Evolutionary conservation across 2,888 invertebrate genomes (phyloP), one percentile per base, ranked within the genome.

Genomic region (Acronicta alni): DNA sequence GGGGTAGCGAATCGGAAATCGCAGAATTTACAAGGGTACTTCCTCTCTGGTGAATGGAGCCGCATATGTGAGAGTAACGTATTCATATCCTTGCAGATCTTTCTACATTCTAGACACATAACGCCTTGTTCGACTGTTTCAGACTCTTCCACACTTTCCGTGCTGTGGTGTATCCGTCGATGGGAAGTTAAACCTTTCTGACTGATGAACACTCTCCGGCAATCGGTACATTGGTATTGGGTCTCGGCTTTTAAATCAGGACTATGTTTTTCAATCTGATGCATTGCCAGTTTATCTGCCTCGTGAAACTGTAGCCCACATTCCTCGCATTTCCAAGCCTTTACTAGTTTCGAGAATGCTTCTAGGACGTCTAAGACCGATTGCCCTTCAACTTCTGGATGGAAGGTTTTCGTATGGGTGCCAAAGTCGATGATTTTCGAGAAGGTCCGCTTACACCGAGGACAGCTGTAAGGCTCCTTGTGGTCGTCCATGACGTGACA

Each of bases 281-380:
- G 93, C 61, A 89, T 67, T 0, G 93, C 93, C 10, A 94, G 73
- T 63, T 93, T 92, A 44, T 93, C 93, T 0, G 92, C 90, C 65
- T 92, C 90, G 15, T 91, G 88, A 47, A 93, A 93, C 57, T 94
- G 93, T 10, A 89, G 51, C 1, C 88, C 88, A 45, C 94, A 94
- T 43, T 91, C 92, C n/a, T 92, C 91, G 47, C 94, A 94, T 67
- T 93, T 94, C 94, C 94, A 94, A n/a, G 92, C 92, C 67, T 90
- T 87, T 0, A 92, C 89, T 35, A 94, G 66, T 63, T 88, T 89
- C 0, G 92, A 91, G 56, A 93, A 93, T 0, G 93, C 93, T 80
- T 92, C 91, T 0, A 94, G 71, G 1, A 92, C 92, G 54, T 92
- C 89, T 37, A 94, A 67, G 2, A 93, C 91, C 0, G 90, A 89